Percentiles rank a stretch among this genome's conserved stretches.
Conservation (phyloP, 2,113 vertebrate genomes). For the Otolemur garnettii region DNA sequence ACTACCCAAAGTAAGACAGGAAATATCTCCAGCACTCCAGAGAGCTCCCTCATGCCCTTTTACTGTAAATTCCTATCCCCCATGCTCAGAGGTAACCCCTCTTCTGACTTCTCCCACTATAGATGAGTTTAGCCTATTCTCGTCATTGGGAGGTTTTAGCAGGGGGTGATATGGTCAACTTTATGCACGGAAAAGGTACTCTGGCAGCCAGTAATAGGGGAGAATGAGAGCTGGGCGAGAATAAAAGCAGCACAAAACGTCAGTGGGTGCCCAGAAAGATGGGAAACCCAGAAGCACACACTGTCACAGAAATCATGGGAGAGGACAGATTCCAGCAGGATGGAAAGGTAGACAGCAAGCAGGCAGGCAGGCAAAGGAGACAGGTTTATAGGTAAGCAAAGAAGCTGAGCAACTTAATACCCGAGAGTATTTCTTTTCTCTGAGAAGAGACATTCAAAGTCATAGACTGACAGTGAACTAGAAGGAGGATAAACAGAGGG, state of each 20-base stretch:
- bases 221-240: not conserved
- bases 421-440: conserved; percentile 29
- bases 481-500: conserved; percentile 39
- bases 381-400: not conserved
- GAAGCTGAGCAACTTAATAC: not conserved
- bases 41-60: not conserved
- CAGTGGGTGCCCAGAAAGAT: not conserved
- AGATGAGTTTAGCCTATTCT: not conserved
- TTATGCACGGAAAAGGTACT: not conserved
- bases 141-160: not conserved
- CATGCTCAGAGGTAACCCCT: not conserved
- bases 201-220: not conserved
- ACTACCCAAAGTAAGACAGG: conserved; percentile 19
- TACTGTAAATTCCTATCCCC: not conserved
- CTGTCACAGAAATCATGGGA: not conserved
- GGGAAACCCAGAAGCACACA: not conserved
- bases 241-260: not conserved
- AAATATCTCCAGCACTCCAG: not conserved
- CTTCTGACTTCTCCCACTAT: not conserved
- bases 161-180: not conserved
- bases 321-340: not conserved
- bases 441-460: conserved; percentile 65
- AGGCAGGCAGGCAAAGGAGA: not conserved
- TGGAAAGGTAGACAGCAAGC: not conserved
- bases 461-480: conserved; percentile 32